These are phyloP conservation scores for Mandrillus leucophaeus DNA, from an alignment of 2,113 vertebrate genomes.

Conservation along the genomic window DNA sequence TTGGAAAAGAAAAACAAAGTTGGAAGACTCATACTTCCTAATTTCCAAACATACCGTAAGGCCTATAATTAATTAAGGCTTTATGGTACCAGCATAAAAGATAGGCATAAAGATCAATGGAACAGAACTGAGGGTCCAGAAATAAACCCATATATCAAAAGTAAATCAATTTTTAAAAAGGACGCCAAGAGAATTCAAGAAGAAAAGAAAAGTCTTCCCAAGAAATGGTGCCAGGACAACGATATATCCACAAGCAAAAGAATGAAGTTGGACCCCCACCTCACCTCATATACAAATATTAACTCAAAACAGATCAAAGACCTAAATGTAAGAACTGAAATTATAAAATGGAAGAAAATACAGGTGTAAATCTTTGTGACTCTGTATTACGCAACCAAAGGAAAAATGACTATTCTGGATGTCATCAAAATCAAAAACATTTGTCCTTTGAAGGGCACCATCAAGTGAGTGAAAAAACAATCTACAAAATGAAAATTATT, in stretches of 20 bases:
- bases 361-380: background rate
- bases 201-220: background rate
- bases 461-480: background rate
- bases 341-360: background rate
- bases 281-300: background rate
- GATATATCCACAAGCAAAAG: background rate
- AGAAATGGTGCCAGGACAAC: background rate
- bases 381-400: background rate
- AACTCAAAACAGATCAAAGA: background rate
- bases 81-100: background rate
- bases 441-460: background rate
- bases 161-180: background rate
- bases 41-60: background rate
- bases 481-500: background rate
- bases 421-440: background rate
- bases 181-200: background rate
- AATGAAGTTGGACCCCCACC: background rate
- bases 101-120: background rate
- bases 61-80: background rate
- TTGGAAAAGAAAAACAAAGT: background rate
- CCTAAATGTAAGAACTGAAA: background rate
- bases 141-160: background rate
- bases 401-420: background rate
- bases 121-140: background rate
- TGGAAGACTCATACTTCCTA: background rate